Conservation (phyloP, 2,888 invertebrate genomes). For the Harpalus rufipes region DNA sequence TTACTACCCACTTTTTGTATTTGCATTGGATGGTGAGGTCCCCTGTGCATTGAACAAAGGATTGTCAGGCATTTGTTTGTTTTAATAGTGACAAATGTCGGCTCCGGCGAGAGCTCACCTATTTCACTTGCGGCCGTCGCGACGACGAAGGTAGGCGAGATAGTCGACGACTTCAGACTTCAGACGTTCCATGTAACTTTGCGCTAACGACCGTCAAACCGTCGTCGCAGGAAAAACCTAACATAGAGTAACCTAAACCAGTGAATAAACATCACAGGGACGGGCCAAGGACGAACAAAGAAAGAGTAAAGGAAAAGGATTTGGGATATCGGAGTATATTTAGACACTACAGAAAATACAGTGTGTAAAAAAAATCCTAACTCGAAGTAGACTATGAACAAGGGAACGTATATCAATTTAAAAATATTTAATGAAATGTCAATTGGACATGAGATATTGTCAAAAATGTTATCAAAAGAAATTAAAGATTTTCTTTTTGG, state of each 20-base stretch:
- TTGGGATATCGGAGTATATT: no score
- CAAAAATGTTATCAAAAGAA: no score
- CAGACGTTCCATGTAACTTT: conserved; percentile 39
- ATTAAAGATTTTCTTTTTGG: no score
- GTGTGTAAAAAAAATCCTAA: no score
- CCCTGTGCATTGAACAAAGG: conserved; percentile 6
- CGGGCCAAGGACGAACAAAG: neutral
- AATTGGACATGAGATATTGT: no score
- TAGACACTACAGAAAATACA: no score
- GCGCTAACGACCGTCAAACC: conserved; percentile 56
- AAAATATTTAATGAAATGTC: no score
- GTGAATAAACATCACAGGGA: conserved; percentile 32
- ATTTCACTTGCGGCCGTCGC: conserved; percentile 68
- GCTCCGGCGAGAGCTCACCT: conserved; percentile 70
- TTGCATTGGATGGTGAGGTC: conserved; percentile 11
- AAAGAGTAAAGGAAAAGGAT: neutral
- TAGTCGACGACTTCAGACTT: conserved; percentile 24
- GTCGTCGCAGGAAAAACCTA: conserved; percentile 48
- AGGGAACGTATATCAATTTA: no score
- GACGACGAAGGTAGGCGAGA: conserved; percentile 9
- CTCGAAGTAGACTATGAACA: no score
- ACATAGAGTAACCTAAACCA: conserved; percentile 5
- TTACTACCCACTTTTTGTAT: neutral
- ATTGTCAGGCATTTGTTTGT: conserved; percentile 54
- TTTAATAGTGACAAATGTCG: conserved; percentile 71